Conservation (phyloP, 2,113 vertebrate species). For the Trematomus loennbergii region DNA sequence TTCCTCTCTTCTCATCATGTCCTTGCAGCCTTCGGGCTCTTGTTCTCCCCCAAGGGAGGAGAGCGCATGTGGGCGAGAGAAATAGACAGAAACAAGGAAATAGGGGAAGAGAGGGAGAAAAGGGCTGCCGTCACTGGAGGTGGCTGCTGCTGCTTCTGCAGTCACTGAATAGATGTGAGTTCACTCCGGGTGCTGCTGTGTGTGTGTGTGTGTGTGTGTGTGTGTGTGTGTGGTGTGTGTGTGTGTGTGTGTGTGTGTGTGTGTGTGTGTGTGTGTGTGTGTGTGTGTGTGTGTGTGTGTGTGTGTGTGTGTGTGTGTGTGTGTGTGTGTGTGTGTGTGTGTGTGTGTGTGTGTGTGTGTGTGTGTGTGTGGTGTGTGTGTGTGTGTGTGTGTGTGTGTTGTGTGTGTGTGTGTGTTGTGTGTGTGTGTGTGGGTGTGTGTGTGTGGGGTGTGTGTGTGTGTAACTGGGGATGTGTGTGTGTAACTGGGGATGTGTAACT, state of each 20-base stretch:
- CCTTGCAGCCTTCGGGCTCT: slow-evolving; percentile 47
- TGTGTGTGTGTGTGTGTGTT: not conserved
- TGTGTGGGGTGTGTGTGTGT: too few relatives aligned
- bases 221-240: slow-evolving; percentile 10
- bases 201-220: not conserved
- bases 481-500: too few relatives aligned
- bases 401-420: not conserved
- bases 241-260: slow-evolving; percentile 9
- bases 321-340: too few relatives aligned
- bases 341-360: too few relatives aligned
- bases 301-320: too few relatives aligned
- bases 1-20: slow-evolving; percentile 43
- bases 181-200: slow-evolving; percentile 54
- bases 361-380: too few relatives aligned
- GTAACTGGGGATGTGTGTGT: not conserved
- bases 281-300: too few relatives aligned
- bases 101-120: slow-evolving; percentile 29
- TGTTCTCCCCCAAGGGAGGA: slow-evolving; percentile 43
- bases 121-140: slow-evolving; percentile 66
- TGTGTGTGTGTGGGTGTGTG: too few relatives aligned
- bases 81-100: slow-evolving; percentile 26
- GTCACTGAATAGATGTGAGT: slow-evolving; percentile 75
- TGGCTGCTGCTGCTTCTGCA: slow-evolving; percentile 55
- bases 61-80: slow-evolving; percentile 49
- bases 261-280: too few relatives aligned